Base-by-base conservation (phyloP, 1,140 invertebrate species). In the Teleogryllus occipitalis region DNA sequence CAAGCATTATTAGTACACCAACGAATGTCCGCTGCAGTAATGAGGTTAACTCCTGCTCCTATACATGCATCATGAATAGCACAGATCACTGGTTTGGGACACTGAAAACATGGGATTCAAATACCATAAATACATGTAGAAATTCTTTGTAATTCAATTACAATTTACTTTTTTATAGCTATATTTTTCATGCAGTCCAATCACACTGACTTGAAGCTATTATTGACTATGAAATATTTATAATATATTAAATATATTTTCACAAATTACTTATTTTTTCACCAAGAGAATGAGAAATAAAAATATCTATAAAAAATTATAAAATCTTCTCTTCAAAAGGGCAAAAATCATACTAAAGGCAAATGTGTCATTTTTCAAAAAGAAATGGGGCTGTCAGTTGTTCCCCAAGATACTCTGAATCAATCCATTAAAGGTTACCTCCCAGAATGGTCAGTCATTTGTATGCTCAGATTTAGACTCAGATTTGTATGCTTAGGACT, bases 1-100 rank as follows among this genome's bases (percentile, higher is more conserved):
- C 92, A 97, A 8, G 97, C 93, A 88, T 99, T 96, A 81, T 91
- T 86, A 0, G 96, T 92, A 85, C 95, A 97, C 85, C 97, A 98
- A 80, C 98, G 90, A 82, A 99, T 96, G 88, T 99, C 98, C 80
- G 94, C 91, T 22, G 94, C 92, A 65, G 92, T 92, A 72, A 97
- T 92, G 80, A 99, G 87, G 85, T 97, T 93, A 8, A 98, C 89
- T 8, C 95, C 98, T 15, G 91, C 97, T 0, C 98, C 98, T 79
- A 99, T 90, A 85, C 97, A 99, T 0, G 92, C 94, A 82, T 88
- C 91, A 88, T 99, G 96, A 22, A 97, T 86, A 0, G 96, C 95
- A 65, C 91, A 89, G 81, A 99, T 93, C 0, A 99, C 94, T 12
- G 97, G 98, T 86, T 99, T 99, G 15, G 87, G 85, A 82, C 93